These are phyloP conservation scores for Gadus macrocephalus DNA, from an alignment of 2,113 vertebrate species.

Conservation along the genomic window DNA sequence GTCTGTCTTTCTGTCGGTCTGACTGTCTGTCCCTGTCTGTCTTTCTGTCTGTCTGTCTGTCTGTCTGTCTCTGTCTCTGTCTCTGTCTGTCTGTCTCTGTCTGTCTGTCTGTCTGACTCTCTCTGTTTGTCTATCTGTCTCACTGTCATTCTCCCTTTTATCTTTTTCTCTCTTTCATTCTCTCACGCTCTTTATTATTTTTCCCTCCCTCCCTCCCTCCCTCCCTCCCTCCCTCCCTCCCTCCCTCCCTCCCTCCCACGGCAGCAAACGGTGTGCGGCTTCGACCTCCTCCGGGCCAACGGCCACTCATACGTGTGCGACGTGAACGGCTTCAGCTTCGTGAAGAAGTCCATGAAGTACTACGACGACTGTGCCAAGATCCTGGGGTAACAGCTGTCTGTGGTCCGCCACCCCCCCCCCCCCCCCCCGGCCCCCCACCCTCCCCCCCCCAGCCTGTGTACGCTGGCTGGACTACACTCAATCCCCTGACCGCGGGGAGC, in stretches of 20 bases:
- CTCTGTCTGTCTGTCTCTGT: too few relatives aligned
- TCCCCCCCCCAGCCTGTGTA: not conserved
- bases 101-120: too few relatives aligned
- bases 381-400: conserved; percentile 76
- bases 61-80: not conserved
- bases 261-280: conserved; percentile 98
- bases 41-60: not conserved
- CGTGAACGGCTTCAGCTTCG: conserved; percentile 97
- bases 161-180: too few relatives aligned
- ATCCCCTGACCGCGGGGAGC: not conserved
- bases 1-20: too few relatives aligned
- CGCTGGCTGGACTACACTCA: not conserved
- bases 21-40: too few relatives aligned
- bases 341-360: conserved; percentile 99
- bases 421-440: not conserved
- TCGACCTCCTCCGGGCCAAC: conserved; percentile 93
- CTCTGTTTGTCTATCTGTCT: too few relatives aligned
- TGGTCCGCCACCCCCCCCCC: too few relatives aligned
- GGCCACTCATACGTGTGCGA: conserved; percentile 97
- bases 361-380: conserved; percentile 99
- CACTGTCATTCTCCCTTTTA: too few relatives aligned
- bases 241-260: not conserved
- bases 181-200: too few relatives aligned
- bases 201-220: too few relatives aligned
- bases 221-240: not conserved